phyloP scores from a whole-genome alignment of 2,888 invertebrate genomes.

The Conistra vaccinii region DNA sequence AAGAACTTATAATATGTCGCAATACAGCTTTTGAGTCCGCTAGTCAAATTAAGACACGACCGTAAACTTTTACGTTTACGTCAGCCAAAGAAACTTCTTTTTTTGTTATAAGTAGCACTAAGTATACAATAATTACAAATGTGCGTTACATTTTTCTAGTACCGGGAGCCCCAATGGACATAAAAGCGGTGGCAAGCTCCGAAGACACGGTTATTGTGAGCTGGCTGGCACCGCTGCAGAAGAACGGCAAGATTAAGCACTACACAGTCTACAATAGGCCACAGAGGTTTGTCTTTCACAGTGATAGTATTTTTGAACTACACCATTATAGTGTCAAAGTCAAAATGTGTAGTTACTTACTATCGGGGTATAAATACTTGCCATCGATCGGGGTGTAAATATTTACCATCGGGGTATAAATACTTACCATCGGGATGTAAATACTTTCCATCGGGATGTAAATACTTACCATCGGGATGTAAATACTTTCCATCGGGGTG shows the following conservation, averaged over 20 bases:
- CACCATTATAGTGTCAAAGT: background rate
- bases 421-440: background rate
- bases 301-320: background rate
- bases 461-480: no score
- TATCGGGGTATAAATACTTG: background rate
- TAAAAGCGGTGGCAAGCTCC: slow-evolving; percentile 95
- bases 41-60: background rate
- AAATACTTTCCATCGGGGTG: background rate
- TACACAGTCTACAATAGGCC: slow-evolving; percentile 95
- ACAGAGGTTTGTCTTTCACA: slow-evolving; percentile 75
- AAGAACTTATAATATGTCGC: background rate
- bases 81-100: background rate
- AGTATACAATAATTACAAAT: background rate
- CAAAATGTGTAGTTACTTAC: background rate
- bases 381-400: background rate
- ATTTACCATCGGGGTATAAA: background rate
- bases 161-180: slow-evolving; percentile 95
- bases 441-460: no score
- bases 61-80: background rate
- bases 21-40: background rate
- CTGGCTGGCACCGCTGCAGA: slow-evolving; percentile 95
- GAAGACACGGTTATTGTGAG: slow-evolving; percentile 95
- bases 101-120: background rate
- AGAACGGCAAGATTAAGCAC: slow-evolving; percentile 95
- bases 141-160: slow-evolving; percentile 86